These are phyloP conservation scores for Diplogasteroides magnus DNA, from an alignment of 1,140 invertebrate species.

Conservation along the genomic window DNA sequence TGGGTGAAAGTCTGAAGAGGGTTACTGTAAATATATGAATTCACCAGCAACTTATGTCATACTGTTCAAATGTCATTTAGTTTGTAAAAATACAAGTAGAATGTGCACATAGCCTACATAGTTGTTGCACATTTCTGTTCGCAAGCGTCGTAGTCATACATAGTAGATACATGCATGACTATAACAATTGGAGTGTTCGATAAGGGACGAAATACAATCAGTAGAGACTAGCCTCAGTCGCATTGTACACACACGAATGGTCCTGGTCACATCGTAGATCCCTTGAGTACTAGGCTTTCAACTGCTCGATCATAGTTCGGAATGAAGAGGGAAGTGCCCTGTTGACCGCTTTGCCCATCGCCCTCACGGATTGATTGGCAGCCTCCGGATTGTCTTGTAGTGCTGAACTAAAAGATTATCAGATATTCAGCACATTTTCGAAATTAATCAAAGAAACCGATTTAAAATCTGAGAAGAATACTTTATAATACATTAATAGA, in stretches of 20 bases:
- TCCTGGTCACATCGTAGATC: constrained; percentile 27
- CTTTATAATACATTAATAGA: too few species aligned
- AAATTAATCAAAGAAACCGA: constrained; percentile 1
- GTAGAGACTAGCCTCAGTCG: constrained; percentile 6
- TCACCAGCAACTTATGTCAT: too few species aligned
- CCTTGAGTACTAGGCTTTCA: constrained; percentile 20
- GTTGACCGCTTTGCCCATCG: background rate
- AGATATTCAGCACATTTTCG: constrained; percentile 14
- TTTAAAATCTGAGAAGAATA: too few species aligned
- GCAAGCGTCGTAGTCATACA: background rate
- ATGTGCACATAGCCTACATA: background rate
- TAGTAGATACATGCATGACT: too few species aligned
- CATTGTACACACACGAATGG: constrained; percentile 37
- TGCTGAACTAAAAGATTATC: background rate
- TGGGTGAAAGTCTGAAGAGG: constrained; percentile 24
- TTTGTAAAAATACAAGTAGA: constrained; percentile 4
- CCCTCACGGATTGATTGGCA: background rate
- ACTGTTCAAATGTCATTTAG: too few species aligned
- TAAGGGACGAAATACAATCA: too few species aligned
- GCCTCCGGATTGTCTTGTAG: background rate
- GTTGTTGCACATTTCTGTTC: background rate
- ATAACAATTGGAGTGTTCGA: background rate
- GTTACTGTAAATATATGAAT: background rate
- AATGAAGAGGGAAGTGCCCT: background rate
- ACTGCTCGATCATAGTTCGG: constrained; percentile 9